Evolutionary conservation across 1,140 invertebrate species (phyloP), one percentile per base, ranked within the genome.

Genomic region (Halyomorpha halys): DNA sequence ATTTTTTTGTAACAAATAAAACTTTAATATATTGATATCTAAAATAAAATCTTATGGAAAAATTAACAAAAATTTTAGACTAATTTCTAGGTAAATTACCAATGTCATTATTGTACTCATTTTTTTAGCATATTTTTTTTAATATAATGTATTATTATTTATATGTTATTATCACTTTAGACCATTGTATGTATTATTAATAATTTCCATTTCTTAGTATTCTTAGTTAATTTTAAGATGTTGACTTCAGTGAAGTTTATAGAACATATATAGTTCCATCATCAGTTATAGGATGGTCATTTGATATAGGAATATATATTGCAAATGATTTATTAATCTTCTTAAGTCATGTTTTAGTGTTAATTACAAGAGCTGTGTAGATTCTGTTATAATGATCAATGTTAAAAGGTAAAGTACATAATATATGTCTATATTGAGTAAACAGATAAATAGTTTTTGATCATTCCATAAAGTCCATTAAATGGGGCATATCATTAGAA

Each of bases 211-310:
- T 23, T 16, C 3, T 56, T 39, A 39, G 23, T 56, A 56, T 21
- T 8, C 15, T 23, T 19, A 56, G 19, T 56, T 25, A 25, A 56
- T 56, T 49, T 56, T 56, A 56, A 23, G 53, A 16, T 23, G 53
- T 56, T 56, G 53, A 56, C 53, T 56, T 56, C 23, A 56, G 15
- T 56, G 23, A 56, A 56, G 53, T 56, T 56, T 56, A 16, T 49
- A 23, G 19, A 23, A 13, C 23, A 11, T 16, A 25, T 25, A 56
- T 56, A 23, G 15, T 21, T 56, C 23, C 14, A 21, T 16, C 15
- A 15, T 56, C 23, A 56, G 53, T 19, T 56, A 56, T 23, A 25
- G 14, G 15, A 56, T 56, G 19, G 23, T 23, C 23, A 56, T 56
- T 23, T 19, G 23, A 19, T 23, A 56, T 23, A 56, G 23, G 23